Conservation (phyloP, 2,888 invertebrate genomes). For the Willowsia nigromaculata region DNA sequence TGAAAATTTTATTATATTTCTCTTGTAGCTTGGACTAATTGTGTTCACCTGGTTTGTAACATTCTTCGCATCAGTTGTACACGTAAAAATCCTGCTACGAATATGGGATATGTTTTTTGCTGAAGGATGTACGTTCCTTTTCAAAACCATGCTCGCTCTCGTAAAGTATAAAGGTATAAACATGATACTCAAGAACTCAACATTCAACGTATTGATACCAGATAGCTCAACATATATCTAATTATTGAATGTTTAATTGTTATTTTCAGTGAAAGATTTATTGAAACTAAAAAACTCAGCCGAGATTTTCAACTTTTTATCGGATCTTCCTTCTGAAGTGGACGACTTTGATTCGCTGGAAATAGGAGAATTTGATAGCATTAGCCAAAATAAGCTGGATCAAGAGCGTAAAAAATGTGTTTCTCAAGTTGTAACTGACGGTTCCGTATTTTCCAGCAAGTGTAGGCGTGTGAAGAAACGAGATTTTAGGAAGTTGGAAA, state of each 20-base stretch:
- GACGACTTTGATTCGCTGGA: constrained; percentile 89
- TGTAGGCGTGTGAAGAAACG: constrained; percentile 76
- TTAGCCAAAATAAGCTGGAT: constrained; percentile 74
- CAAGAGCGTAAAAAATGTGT: constrained; percentile 70
- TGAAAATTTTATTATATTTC: background rate
- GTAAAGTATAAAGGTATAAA: constrained; percentile 86
- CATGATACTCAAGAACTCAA: too few relatives aligned
- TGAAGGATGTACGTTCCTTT: constrained; percentile 96
- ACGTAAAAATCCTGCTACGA: constrained; percentile 94
- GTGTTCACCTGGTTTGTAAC: constrained; percentile 99
- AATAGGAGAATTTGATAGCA: constrained; percentile 70
- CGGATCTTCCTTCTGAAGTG: constrained; percentile 96
- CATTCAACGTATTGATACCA: background rate
- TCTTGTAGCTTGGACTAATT: constrained; percentile 94
- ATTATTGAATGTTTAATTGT: background rate
- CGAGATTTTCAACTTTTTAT: constrained; percentile 97
- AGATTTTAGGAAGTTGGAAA: constrained; percentile 94
- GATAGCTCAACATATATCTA: too few relatives aligned
- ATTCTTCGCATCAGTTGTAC: constrained; percentile 96
- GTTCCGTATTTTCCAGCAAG: constrained; percentile 70
- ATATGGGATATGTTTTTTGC: constrained; percentile 99
- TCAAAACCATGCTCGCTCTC: constrained; percentile 97
- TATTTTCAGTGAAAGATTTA: constrained; percentile 87
- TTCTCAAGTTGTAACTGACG: constrained; percentile 68
- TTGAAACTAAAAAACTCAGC: constrained; percentile 95